phyloP scores from a whole-genome alignment of 2,113 vertebrate species.

The Edolisoma coerulescens region DNA sequence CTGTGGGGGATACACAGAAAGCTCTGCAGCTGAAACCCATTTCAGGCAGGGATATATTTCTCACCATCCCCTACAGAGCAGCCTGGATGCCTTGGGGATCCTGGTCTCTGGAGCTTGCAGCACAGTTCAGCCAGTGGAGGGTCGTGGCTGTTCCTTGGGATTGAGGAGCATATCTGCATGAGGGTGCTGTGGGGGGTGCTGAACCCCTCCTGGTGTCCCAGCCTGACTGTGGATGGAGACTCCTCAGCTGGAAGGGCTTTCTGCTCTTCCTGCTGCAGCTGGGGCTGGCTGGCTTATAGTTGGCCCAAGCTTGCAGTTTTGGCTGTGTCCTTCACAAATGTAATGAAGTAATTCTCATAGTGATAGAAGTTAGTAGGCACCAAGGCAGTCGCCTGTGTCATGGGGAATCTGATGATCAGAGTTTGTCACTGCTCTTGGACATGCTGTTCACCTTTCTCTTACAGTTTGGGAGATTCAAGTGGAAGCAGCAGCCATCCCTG shows the following conservation, averaged over 20 bases:
- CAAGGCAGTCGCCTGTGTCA: neutral
- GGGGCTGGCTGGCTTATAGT: neutral
- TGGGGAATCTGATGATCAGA: neutral
- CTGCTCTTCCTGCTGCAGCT: neutral
- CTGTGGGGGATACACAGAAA: neutral
- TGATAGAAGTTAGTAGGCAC: neutral
- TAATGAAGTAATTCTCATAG: neutral
- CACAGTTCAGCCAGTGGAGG: neutral
- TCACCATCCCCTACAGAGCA: neutral
- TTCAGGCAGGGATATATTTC: neutral
- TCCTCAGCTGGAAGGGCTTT: neutral
- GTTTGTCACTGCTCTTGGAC: neutral
- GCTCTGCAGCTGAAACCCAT: neutral
- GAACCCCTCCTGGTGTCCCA: neutral
- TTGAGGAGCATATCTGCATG: neutral
- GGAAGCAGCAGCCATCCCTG: neutral
- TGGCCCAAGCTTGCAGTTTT: neutral
- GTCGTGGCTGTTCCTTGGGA: accelerated
- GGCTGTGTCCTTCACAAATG: neutral
- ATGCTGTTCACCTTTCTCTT: accelerated
- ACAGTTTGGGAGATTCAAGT: neutral
- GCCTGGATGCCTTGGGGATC: neutral
- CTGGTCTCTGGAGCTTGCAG: neutral
- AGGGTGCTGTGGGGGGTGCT: neutral
- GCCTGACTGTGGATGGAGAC: neutral